Evolutionary conservation across 2,113 vertebrate species (phyloP).

Genomic region (Phalacrocorax brasilianus): DNA sequence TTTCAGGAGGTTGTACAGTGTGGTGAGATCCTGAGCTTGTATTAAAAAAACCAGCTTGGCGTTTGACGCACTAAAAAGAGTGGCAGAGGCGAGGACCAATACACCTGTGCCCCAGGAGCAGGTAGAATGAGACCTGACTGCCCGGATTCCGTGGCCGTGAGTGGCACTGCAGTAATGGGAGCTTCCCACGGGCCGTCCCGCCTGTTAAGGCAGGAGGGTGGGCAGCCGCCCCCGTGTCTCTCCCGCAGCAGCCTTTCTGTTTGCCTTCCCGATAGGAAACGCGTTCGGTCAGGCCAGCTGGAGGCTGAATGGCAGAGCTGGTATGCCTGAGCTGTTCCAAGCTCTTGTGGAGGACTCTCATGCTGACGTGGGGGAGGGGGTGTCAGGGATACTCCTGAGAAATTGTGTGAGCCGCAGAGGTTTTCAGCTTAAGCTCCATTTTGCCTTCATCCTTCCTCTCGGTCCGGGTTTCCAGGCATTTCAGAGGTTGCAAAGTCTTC

Average conservation of each 20-base stretch:
- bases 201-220: background rate
- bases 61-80: background rate
- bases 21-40: background rate
- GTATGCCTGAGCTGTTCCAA: background rate
- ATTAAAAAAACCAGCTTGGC: background rate
- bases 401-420: background rate
- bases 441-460: background rate
- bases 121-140: background rate
- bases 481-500: background rate
- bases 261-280: background rate
- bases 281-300: background rate
- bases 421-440: background rate
- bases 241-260: background rate
- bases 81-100: background rate
- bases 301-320: constrained; percentile 1
- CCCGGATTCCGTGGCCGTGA: background rate
- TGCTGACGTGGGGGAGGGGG: background rate
- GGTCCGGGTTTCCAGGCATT: background rate
- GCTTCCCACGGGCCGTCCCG: background rate
- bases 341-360: background rate
- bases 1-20: background rate
- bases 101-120: background rate
- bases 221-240: background rate
- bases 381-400: background rate
- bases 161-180: background rate